Evolutionary conservation across 2,113 vertebrate genomes (phyloP).

Genomic region (Heptranchias perlo): DNA sequence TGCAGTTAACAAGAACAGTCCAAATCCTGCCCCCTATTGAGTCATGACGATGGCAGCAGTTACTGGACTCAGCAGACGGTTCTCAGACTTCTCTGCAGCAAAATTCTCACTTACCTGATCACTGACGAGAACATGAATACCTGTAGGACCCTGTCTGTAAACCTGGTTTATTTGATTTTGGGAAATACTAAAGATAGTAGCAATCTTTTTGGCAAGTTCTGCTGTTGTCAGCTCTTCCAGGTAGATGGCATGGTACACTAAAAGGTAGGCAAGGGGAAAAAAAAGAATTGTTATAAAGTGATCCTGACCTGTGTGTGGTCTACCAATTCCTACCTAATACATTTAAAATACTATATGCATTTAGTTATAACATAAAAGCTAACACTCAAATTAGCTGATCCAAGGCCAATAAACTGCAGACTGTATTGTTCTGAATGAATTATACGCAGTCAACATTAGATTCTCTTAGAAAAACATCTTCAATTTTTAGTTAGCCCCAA

Average conservation of each 20-base stretch:
- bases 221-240: conserved; percentile 85
- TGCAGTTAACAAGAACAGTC: neutral
- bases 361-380: neutral
- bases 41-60: neutral
- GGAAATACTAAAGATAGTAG: conserved; percentile 78
- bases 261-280: neutral
- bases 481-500: no score
- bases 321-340: neutral
- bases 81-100: neutral
- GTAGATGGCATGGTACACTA: conserved; percentile 91
- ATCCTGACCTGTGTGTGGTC: neutral
- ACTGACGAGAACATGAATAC: conserved; percentile 85
- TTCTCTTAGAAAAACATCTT: no score
- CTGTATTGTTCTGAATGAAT: no score
- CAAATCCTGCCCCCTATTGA: neutral
- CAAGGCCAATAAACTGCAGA: no score
- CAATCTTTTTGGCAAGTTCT: conserved; percentile 84
- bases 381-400: neutral
- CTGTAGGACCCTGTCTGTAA: conserved; percentile 89
- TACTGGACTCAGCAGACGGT: neutral
- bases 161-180: conserved; percentile 83
- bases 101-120: conserved; percentile 71
- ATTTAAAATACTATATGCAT: neutral
- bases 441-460: no score
- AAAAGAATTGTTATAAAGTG: neutral